Evolutionary conservation across 2,888 invertebrate genomes (phyloP).

Genomic region (Callosobruchus maculatus): DNA sequence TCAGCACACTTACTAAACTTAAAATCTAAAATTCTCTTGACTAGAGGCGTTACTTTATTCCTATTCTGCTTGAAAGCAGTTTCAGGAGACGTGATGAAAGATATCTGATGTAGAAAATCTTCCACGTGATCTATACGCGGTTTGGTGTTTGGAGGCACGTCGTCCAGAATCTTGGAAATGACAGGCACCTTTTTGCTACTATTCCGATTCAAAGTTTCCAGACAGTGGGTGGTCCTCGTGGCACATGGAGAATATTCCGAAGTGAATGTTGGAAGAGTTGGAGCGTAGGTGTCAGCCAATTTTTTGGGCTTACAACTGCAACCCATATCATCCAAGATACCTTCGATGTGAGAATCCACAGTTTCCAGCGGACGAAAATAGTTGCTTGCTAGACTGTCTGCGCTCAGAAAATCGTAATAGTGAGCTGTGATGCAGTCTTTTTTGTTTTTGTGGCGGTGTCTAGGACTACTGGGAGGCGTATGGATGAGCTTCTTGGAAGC

Average conservation of each 20-base stretch:
- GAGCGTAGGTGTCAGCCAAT: slow-evolving; percentile 46
- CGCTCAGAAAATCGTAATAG: slow-evolving; percentile 19
- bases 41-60: slow-evolving; percentile 57
- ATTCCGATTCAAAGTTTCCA: slow-evolving; percentile 50
- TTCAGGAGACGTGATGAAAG: slow-evolving; percentile 36
- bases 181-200: slow-evolving; percentile 50
- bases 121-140: slow-evolving; percentile 46
- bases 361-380: slow-evolving; percentile 42
- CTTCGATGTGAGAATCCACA: slow-evolving; percentile 44
- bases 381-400: slow-evolving; percentile 31
- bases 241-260: slow-evolving; percentile 54
- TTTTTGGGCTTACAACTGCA: slow-evolving; percentile 25
- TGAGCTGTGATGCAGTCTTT: slow-evolving; percentile 39
- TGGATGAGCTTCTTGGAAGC: slow-evolving; percentile 20
- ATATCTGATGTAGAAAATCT: slow-evolving; percentile 42
- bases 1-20: slow-evolving; percentile 44
- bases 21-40: slow-evolving; percentile 57
- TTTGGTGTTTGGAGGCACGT: slow-evolving; percentile 34
- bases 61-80: slow-evolving; percentile 15
- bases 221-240: slow-evolving; percentile 44
- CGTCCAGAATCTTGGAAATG: slow-evolving; percentile 37
- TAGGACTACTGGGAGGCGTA: slow-evolving; percentile 17
- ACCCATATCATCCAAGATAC: slow-evolving; percentile 23
- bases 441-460: slow-evolving; percentile 40
- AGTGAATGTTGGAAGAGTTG: slow-evolving; percentile 54